Percentiles rank a stretch among this genome's conserved stretches.
Evolutionary conservation across 2,113 vertebrate genomes (phyloP).

Genomic region (Apodemus sylvaticus): DNA sequence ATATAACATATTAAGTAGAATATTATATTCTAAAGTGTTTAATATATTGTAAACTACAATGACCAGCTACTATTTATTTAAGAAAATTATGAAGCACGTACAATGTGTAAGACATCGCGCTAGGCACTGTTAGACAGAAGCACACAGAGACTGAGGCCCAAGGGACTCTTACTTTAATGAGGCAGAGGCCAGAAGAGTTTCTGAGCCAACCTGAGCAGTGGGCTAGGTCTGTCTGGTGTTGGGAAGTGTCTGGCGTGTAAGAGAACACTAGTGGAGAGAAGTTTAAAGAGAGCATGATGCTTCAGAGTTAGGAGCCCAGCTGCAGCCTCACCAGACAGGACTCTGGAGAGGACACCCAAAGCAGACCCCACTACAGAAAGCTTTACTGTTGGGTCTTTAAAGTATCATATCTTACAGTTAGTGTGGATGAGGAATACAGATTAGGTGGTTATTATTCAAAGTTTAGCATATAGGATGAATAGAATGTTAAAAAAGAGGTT

Average conservation of each 20-base stretch:
- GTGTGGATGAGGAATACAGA: not conserved
- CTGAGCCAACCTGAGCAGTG: not conserved
- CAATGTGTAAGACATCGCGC: not conserved
- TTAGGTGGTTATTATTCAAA: not conserved
- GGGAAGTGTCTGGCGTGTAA: not conserved
- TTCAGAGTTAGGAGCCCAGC: not conserved
- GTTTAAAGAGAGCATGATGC: not conserved
- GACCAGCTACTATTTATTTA: not conserved
- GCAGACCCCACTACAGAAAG: not conserved
- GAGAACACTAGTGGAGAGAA: not conserved
- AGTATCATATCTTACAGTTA: not conserved
- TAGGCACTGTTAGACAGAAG: not conserved
- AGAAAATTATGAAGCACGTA: not conserved
- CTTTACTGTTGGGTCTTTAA: not conserved
- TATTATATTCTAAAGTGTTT: conserved; percentile 2
- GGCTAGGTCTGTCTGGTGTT: not conserved
- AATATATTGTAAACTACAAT: not conserved
- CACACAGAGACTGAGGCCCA: not conserved
- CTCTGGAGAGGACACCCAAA: not conserved
- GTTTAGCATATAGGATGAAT: not conserved
- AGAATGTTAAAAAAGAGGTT: not conserved
- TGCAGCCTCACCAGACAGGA: not conserved
- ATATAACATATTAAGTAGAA: not conserved
- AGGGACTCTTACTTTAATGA: not conserved
- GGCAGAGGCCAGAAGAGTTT: not conserved